Conservation (phyloP, 1,140 invertebrate genomes). For the Pteromalus puparum region DNA sequence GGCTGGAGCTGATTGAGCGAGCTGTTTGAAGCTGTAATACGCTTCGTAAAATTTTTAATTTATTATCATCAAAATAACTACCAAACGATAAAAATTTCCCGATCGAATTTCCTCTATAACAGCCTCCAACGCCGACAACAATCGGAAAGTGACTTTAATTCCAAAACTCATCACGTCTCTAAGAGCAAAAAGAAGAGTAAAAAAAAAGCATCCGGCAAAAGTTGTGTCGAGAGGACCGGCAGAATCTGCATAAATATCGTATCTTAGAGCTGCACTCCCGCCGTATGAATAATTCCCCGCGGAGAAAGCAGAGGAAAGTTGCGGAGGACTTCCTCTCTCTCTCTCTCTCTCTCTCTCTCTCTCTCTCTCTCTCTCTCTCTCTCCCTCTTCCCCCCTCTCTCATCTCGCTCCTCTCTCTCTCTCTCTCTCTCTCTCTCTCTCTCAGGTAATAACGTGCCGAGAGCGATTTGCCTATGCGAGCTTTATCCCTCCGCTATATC, state of each 20-base stretch:
- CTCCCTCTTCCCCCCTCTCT: no score
- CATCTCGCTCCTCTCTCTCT: no score
- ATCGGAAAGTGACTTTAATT: background rate
- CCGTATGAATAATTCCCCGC: constrained; percentile 31
- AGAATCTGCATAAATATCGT: constrained; percentile 28
- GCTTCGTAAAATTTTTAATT: no score
- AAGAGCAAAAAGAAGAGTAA: background rate
- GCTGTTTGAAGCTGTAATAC: no score
- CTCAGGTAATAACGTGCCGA: constrained; percentile 1
- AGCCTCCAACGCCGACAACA: no score
- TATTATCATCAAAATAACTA: no score
- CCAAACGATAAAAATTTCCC: no score
- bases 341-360: background rate
- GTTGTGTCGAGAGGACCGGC: background rate
- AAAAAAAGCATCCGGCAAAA: background rate
- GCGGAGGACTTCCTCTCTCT: background rate
- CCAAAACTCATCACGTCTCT: background rate
- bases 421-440: no score
- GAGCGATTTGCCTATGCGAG: constrained; percentile 10
- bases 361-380: background rate
- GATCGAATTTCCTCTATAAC: no score
- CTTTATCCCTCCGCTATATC: background rate
- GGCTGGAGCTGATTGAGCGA: no score
- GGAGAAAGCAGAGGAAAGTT: background rate
- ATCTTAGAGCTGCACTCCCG: constrained; percentile 24